Base-by-base conservation (phyloP, 35 echinoderm and acorn worm species). In the Hemicentrotus pulcherrimus region DNA sequence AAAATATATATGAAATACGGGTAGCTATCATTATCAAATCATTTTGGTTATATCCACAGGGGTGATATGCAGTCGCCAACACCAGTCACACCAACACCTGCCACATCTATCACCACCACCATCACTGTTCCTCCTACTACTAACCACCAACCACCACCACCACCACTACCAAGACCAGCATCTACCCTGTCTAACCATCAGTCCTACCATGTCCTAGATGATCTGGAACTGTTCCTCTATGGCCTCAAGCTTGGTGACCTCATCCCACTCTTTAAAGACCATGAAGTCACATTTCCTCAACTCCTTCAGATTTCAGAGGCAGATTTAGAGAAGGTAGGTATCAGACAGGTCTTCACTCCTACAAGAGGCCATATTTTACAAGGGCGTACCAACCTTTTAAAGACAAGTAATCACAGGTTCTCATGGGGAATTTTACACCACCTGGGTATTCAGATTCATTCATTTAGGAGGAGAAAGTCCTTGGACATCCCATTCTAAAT, bases 191-290 rank as follows among this genome's bases (percentile, higher is more conserved):
- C 88, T 30, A 93, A 93, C 48, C 91, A 93, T 15, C 91, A 93
- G 91, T n/a, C 46, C 48, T 93, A 50, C 48, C 91, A 93, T 33
- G 46, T 93, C 32, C 48, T 93, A 93, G 95, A 97, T 50, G 98
- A 99, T 55, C 96, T 99, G 7, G 98, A 97, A 47, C 94, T 99
- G 47, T 99, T 99, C 50, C 88, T 99, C 19, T 99, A 94, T 94
- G 98, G 98, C 30, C 88, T 99, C 24, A 95, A 97, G 35, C 96
- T 99, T 41, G 94, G 96, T 6, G 90, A 96, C 22, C 94, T 99
- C 32, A 91, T 97, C 47, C 95, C 96, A 58, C 31, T 96, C 28
- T 99, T 99, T 58, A 95, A 88, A 46, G 45, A 95, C 9, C 98
- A 99, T 15, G 88, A 95, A 60, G 86, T 99, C 48, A 93, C 91